Evolutionary conservation across 2,797 vertebrate genomes (phyloP), one percentile per base, ranked within the genome.

Genomic region (Cercopithecus hamlyni): DNA sequence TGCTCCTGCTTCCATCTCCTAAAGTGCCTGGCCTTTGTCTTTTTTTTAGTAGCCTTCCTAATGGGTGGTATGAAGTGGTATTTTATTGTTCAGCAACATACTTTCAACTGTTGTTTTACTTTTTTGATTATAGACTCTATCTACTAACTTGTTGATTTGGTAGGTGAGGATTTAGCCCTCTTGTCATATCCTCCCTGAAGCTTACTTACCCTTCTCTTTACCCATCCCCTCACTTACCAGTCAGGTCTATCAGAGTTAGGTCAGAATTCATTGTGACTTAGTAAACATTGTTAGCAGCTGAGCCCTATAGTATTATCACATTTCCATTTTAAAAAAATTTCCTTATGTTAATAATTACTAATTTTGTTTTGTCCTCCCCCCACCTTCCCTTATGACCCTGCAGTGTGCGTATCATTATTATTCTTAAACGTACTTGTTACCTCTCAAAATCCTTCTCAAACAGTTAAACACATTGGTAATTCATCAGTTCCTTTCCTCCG

Each of bases 121-220:
- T 43, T 67, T 88, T 61, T 86, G 26, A 61, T 45, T 92, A n/a
- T 76, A 61, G 36, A 89, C 67, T 64, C 52, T 89, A 55, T 64
- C 15, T 84, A 26, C 10, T 87, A 17, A 45, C 39, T 81, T 79
- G 33, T 72, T 79, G 43, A 79, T 67, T 43, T 50, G 27, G 17
- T 72, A 86, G 39, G 17, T 95, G 50, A 93, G 43, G 72, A 88
- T 48, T 92, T 85, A 89, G 94, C 20, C 58, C 19, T 86, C n/a
- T 13, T 61, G 41, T 27, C 43, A 64, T 33, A 33, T 96, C 57
- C 26, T 64, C 45, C 48, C 52, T 67, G 73, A 92, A 86, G 26
- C 48, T 86, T 17, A 81, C 17, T 86, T 75, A 76, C 7, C 43
- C 39, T 81, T 94, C 26, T 15, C 6, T 55, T 84, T 58, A 15